Percentiles rank a stretch among this genome's conserved stretches.
Conservation (phyloP, 2,113 vertebrate species). For the Calypte anna region DNA sequence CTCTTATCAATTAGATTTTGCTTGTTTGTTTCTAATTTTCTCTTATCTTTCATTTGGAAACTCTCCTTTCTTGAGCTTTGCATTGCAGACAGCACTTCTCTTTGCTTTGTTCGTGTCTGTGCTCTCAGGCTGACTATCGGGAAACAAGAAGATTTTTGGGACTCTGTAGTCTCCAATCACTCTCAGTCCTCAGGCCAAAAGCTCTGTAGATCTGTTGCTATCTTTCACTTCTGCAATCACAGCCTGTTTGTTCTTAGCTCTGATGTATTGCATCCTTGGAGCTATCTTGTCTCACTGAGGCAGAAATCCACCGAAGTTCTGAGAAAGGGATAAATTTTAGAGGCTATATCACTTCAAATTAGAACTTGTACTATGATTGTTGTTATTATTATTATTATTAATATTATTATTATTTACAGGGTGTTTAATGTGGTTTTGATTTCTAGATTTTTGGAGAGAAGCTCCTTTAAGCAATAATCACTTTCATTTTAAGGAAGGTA, state of each 20-base stretch:
- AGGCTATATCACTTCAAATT: not conserved
- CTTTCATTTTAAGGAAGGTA: not conserved
- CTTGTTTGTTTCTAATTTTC: not conserved
- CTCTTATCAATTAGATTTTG: not conserved
- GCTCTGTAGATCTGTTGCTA: not conserved
- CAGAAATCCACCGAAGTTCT: not conserved
- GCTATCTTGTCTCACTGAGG: not conserved
- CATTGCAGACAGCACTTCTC: not conserved
- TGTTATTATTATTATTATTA: not conserved
- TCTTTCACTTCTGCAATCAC: not conserved
- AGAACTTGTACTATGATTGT: not conserved
- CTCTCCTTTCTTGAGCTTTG: not conserved
- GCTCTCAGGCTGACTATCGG: not conserved
- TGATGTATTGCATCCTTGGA: conserved; percentile 8
- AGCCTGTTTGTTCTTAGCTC: conserved; percentile 19
- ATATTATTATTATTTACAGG: not conserved
- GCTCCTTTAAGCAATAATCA: not conserved
- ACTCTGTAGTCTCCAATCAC: not conserved
- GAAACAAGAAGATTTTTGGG: conserved; percentile 9
- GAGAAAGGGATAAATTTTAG: not conserved
- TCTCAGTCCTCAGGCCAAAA: conserved; percentile 31
- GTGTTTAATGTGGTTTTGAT: not conserved
- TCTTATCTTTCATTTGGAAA: not conserved
- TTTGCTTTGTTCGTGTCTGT: accelerated
- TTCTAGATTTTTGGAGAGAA: not conserved